Evolutionary conservation across 2,113 vertebrate species (phyloP).

Genomic region (Motacilla alba): DNA sequence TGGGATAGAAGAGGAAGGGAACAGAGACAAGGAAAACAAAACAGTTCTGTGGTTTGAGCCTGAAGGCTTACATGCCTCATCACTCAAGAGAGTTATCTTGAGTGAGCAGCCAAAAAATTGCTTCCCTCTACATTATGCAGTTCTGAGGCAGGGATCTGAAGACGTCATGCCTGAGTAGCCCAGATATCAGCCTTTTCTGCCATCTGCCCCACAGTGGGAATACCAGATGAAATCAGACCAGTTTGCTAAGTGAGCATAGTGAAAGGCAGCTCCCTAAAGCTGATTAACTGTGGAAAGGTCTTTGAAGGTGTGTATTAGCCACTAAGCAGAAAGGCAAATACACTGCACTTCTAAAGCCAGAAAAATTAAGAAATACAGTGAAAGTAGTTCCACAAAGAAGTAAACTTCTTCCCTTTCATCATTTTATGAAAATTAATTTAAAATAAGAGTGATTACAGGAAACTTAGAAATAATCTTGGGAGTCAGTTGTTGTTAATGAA

Average conservation of each 20-base stretch:
- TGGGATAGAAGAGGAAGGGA: not conserved
- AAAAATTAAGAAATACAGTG: not conserved
- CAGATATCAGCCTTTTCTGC: conserved; percentile 6
- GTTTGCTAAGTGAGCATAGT: not conserved
- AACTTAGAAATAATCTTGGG: not conserved
- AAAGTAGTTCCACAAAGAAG: not conserved
- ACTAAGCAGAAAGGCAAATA: not conserved
- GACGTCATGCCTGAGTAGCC: not conserved
- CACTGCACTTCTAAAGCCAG: not conserved
- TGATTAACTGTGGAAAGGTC: not conserved
- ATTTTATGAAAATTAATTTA: not conserved
- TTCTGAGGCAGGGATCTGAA: conserved; percentile 13
- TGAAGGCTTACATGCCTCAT: conserved; percentile 14
- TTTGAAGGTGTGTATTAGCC: not conserved
- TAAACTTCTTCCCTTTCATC: not conserved
- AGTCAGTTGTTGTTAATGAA: not conserved
- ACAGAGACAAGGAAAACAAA: not conserved
- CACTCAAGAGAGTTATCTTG: not conserved
- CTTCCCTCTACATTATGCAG: not conserved
- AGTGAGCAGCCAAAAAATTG: conserved; percentile 36
- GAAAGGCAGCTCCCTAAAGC: not conserved
- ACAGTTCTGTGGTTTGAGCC: not conserved
- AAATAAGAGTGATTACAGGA: not conserved
- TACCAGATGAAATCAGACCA: conserved; percentile 14
- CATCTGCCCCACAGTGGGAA: conserved; percentile 44